phyloP scores from a whole-genome alignment of 2,797 vertebrate species.

The Hafferia zeledoni region DNA sequence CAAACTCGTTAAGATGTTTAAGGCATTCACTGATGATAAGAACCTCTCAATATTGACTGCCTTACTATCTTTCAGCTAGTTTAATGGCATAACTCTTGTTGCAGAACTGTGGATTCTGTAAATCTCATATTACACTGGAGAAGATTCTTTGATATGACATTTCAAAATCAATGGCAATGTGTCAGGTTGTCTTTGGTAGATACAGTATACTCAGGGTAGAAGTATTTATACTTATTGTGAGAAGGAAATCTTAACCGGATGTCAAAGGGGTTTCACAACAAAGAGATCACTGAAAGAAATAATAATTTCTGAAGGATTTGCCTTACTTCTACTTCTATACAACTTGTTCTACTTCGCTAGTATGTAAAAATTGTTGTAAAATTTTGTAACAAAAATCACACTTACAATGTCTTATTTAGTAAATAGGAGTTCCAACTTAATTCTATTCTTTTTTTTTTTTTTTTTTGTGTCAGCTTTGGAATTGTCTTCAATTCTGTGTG shows the following conservation, averaged over 20 bases:
- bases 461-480: background rate
- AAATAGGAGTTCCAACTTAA: background rate
- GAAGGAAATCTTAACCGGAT: background rate
- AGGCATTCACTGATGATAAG: background rate
- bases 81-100: background rate
- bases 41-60: background rate
- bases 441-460: background rate
- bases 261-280: background rate
- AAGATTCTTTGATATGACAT: background rate
- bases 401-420: background rate
- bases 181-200: background rate
- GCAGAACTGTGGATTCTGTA: background rate
- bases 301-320: background rate
- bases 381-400: background rate
- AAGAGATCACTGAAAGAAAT: background rate
- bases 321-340: background rate
- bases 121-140: background rate
- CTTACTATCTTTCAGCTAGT: background rate
- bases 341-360: background rate
- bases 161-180: background rate
- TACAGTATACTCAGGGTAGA: background rate
- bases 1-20: background rate
- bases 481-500: background rate
- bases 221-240: background rate
- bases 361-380: background rate